These are phyloP conservation scores for Mongoloraphidia duomilia DNA, from an alignment of 2,888 invertebrate genomes.

Conservation along the genomic window DNA sequence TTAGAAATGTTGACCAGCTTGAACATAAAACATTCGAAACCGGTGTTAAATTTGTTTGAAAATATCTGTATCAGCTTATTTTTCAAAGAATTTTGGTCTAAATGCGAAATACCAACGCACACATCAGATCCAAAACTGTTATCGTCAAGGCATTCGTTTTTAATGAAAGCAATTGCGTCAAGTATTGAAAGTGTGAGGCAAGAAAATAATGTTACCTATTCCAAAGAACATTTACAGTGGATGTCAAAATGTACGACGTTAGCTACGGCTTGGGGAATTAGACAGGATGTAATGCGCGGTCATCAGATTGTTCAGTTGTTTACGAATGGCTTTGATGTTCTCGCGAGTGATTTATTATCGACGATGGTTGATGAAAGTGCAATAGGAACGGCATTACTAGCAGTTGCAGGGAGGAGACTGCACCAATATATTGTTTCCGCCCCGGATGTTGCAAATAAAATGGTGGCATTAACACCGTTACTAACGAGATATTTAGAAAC, in stretches of 20 bases:
- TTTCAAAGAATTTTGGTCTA: conserved; percentile 32
- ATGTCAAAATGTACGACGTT: conserved; percentile 56
- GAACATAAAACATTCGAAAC: conserved; percentile 57
- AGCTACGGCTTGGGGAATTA: conserved; percentile 64
- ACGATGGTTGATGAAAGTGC: conserved; percentile 53
- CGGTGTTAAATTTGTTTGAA: conserved; percentile 63
- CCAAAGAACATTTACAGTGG: conserved; percentile 44
- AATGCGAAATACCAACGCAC: conserved; percentile 42
- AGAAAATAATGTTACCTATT: conserved; percentile 34
- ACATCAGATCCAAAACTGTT: conserved; percentile 54
- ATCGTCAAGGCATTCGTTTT: conserved; percentile 52
- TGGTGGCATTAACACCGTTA: conserved; percentile 63
- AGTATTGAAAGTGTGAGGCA: conserved; percentile 59
- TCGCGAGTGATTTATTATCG: conserved; percentile 46
- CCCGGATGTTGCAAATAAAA: conserved; percentile 44
- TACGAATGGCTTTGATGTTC: conserved; percentile 43
- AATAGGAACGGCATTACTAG: conserved; percentile 55
- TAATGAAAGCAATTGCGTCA: conserved; percentile 56
- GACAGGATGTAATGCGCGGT: conserved; percentile 54
- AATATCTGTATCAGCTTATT: conserved; percentile 46
- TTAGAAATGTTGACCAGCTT: conserved; percentile 69
- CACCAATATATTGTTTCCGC: conserved; percentile 47
- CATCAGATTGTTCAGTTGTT: conserved; percentile 56
- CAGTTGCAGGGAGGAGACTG: conserved; percentile 69
- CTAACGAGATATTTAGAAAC: conserved; percentile 62